Conservation (phyloP, 2,113 vertebrate species). For the Limanda limanda region DNA sequence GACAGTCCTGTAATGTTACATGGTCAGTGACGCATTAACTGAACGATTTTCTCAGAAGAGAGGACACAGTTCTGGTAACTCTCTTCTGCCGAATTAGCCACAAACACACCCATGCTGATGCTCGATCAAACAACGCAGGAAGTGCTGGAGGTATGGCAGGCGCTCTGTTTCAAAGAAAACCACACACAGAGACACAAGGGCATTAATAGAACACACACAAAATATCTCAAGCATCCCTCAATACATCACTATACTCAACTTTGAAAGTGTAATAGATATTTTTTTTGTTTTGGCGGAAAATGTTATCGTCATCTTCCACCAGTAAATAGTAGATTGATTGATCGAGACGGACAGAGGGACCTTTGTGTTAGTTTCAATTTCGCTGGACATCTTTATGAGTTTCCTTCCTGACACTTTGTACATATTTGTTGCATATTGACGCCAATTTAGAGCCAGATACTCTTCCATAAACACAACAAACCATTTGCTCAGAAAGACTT, state of each 20-base stretch:
- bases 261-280: too few species aligned
- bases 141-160: neutral
- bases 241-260: neutral
- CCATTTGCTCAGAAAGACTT: neutral
- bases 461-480: neutral
- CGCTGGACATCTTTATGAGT: too few species aligned
- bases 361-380: too few species aligned
- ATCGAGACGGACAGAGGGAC: too few species aligned
- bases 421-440: neutral
- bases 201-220: neutral
- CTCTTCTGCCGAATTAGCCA: neutral
- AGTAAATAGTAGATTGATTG: too few species aligned
- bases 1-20: neutral
- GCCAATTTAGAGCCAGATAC: neutral
- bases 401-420: too few species aligned
- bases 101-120: too few species aligned
- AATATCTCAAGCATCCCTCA: neutral
- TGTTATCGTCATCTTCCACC: too few species aligned
- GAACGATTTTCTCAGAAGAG: neutral
- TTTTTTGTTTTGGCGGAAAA: too few species aligned
- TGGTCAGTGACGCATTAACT: neutral
- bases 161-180: neutral
- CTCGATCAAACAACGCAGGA: neutral
- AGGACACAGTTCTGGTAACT: neutral
- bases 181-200: neutral